Evolutionary conservation across 2,888 invertebrate genomes (phyloP).

Genomic region (Pachliopta kotzebuea): DNA sequence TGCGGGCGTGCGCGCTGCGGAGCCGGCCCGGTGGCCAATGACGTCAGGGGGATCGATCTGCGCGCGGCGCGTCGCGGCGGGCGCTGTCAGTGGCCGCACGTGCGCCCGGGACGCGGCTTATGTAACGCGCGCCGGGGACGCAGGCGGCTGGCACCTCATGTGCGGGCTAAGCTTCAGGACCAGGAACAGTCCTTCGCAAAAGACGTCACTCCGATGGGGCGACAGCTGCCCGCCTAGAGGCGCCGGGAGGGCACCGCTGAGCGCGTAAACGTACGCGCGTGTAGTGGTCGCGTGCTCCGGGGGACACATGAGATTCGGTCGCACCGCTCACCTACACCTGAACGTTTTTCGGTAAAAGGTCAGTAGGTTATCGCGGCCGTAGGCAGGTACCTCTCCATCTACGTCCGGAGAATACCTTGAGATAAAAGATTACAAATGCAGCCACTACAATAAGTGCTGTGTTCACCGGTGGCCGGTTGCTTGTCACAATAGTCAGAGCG

Average conservation of each 20-base stretch:
- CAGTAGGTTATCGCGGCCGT: no score
- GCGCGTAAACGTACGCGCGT: conserved; percentile 11
- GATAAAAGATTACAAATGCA: no score
- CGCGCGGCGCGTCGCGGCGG: conserved; percentile 38
- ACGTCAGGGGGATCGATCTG: conserved; percentile 19
- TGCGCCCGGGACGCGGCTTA: conserved; percentile 51
- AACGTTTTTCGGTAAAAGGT: no score
- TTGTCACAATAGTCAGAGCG: no score
- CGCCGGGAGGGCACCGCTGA: conserved; percentile 30
- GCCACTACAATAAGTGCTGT: no score
- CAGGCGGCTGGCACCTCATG: conserved; percentile 85
- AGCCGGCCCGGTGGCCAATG: neutral
- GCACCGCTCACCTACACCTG: no score
- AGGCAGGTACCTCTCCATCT: no score
- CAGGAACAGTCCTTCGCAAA: conserved; percentile 97
- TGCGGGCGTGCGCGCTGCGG: neutral
- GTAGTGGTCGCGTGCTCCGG: neutral
- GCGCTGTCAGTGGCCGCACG: conserved; percentile 46
- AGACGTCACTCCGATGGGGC: conserved; percentile 97
- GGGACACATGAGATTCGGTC: no score
- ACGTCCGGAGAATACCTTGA: no score
- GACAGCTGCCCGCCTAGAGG: conserved; percentile 85
- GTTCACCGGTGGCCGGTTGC: no score
- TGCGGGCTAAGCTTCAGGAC: conserved; percentile 97
- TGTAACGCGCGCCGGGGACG: conserved; percentile 54